phyloP scores from a whole-genome alignment of 2,113 vertebrate genomes.

The Mormyrus iriodes region DNA sequence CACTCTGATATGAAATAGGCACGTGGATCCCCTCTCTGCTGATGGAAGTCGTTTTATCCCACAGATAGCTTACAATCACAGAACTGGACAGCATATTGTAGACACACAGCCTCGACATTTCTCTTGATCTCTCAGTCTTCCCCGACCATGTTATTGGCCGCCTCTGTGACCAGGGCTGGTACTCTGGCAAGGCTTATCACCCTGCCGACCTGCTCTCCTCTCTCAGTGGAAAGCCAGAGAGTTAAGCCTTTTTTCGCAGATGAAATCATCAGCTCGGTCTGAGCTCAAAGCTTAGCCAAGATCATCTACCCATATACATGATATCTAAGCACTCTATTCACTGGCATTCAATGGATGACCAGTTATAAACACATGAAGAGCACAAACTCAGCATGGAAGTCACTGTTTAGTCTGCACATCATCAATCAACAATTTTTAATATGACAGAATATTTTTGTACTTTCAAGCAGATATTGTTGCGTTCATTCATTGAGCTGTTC shows the following conservation, averaged over 20 bases:
- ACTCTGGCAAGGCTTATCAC: constrained; percentile 93
- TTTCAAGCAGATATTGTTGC: not conserved
- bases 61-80: constrained; percentile 71
- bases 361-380: not conserved
- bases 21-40: constrained; percentile 60
- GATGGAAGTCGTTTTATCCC: constrained; percentile 72
- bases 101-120: constrained; percentile 66
- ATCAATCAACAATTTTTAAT: not conserved
- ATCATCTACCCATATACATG: not conserved
- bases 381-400: not conserved
- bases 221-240: constrained; percentile 79
- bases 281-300: not conserved
- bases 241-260: constrained; percentile 86
- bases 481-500: not conserved
- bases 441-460: not conserved
- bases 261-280: constrained; percentile 65
- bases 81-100: constrained; percentile 83
- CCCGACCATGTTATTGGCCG: constrained; percentile 80
- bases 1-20: constrained; percentile 65
- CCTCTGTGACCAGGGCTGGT: constrained; percentile 91
- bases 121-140: constrained; percentile 83
- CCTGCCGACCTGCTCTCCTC: constrained; percentile 55
- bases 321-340: not conserved
- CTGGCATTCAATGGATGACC: not conserved
- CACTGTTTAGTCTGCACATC: not conserved